Base-by-base conservation (phyloP, 2,113 vertebrate genomes). In the Sinocyclocheilus rhinocerous region DNA sequence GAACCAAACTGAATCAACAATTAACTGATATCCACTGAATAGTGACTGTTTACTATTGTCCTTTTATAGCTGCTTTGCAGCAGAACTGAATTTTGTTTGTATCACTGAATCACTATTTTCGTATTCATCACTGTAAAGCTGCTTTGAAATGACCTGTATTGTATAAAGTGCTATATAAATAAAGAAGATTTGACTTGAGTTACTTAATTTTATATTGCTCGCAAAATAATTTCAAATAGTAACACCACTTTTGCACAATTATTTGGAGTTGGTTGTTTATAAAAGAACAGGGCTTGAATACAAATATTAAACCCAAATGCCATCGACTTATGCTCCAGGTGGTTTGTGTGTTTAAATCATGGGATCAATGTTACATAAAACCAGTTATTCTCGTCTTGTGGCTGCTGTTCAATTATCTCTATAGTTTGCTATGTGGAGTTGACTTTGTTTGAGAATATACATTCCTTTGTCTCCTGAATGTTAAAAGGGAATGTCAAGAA, bases 311-410 rank as follows among this genome's bases (percentile, higher is more conserved):
- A 61, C 4, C 29, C 7, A 33, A 18, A 22, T 57, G 13, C 22
- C 20, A 7, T 16, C 2, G 20, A 10, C 33, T 10, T 72, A 4
- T 36, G 15, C 29, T 36, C 16, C 33, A 39, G 69, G 69, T 72
- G 69, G 36, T 39, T 45, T 42, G 4, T 80, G 33, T 10, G 1
- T 48, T 76, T 48, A 24, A n/a, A 42, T 24, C 9, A 18, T 22
- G 33, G 36, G 57, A 48, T 10, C 61, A 59, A 2, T 12, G 26
- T 78, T 78, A 63, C 78, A 81, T 45, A 13, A 52, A 87, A 84
- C 75, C 39, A 24, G 76, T 84, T 81, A 55, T 67, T 79, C 76
- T 59, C 45, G 87, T 76, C 9, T 57, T 20, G 20, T 55, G 45
- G 6, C 16, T 72, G 55, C 24, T 36, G 12, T 15, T 48, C 33